Conservation (phyloP, 2,888 invertebrate species). For the Habroteleia sp. region DNA sequence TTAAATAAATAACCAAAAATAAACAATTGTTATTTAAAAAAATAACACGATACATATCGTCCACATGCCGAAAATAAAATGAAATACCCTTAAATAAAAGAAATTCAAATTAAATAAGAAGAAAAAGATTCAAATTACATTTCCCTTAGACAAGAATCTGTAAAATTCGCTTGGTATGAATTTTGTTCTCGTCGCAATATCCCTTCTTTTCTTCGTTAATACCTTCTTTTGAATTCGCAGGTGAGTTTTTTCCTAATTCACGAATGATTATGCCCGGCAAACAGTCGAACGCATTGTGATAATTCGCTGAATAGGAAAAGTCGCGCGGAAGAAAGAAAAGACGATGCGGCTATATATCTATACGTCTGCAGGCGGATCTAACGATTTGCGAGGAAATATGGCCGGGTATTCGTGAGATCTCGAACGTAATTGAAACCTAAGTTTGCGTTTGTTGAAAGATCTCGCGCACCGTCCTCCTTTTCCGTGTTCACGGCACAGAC, state of each 20-base stretch:
- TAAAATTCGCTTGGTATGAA: not conserved
- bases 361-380: slow-evolving; percentile 12
- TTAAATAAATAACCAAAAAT: too few relatives aligned
- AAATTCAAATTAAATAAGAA: too few relatives aligned
- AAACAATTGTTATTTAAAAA: too few relatives aligned
- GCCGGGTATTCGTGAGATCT: slow-evolving; percentile 23
- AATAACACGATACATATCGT: too few relatives aligned
- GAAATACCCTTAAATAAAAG: too few relatives aligned
- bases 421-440: slow-evolving; percentile 46
- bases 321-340: slow-evolving; percentile 35
- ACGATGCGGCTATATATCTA: slow-evolving; percentile 4
- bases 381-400: slow-evolving; percentile 34
- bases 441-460: slow-evolving; percentile 22
- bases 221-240: slow-evolving; percentile 26
- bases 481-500: slow-evolving; percentile 21
- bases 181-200: slow-evolving; percentile 13
- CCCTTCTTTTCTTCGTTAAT: slow-evolving; percentile 10
- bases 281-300: slow-evolving; percentile 43
- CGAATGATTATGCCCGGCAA: slow-evolving; percentile 41
- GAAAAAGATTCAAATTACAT: slow-evolving; percentile 29
- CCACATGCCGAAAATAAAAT: too few relatives aligned
- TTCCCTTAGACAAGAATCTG: slow-evolving; percentile 7
- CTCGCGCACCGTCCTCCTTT: slow-evolving; percentile 14
- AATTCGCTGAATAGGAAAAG: slow-evolving; percentile 51
- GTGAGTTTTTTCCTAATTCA: slow-evolving; percentile 44